A percentile compares a stretch with the other conserved stretches of the same genome.
Conservation (phyloP, 2,888 invertebrate species). For the Harmothoe impar region DNA sequence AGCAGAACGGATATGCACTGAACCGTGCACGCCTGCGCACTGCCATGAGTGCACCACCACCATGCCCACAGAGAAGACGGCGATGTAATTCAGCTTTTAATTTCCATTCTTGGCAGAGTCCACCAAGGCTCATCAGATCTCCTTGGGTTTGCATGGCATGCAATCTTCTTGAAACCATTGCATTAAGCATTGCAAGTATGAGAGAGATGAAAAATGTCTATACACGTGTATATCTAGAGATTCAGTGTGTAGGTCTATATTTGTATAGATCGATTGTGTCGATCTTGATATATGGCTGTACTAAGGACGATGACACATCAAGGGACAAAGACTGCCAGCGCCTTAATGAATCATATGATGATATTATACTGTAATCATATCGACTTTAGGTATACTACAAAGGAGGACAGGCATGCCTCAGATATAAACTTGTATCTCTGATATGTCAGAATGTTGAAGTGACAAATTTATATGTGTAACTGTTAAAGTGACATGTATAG, state of each 20-base stretch:
- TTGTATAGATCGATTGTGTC: not conserved
- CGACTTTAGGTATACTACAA: too few relatives aligned
- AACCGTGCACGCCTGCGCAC: not conserved
- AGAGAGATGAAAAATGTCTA: not conserved
- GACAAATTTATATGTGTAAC: too few relatives aligned
- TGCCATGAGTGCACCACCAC: not conserved
- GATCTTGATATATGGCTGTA: too few relatives aligned
- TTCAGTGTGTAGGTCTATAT: not conserved
- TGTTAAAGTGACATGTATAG: too few relatives aligned
- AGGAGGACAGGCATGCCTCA: too few relatives aligned
- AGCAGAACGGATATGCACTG: not conserved
- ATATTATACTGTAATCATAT: too few relatives aligned
- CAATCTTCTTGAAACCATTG: not conserved
- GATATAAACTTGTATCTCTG: too few relatives aligned
- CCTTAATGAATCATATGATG: too few relatives aligned
- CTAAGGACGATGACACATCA: too few relatives aligned
- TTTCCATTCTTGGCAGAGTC: not conserved
- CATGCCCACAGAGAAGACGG: not conserved
- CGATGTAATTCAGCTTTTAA: slow-evolving; percentile 34
- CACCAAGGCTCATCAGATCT: not conserved
- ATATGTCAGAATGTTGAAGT: too few relatives aligned
- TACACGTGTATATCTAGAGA: not conserved
- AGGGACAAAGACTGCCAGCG: too few relatives aligned
- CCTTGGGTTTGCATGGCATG: not conserved
- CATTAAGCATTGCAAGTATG: not conserved